These are phyloP conservation scores for Coelopa frigida DNA, from an alignment of 1,140 invertebrate genomes.

Conservation along the genomic window DNA sequence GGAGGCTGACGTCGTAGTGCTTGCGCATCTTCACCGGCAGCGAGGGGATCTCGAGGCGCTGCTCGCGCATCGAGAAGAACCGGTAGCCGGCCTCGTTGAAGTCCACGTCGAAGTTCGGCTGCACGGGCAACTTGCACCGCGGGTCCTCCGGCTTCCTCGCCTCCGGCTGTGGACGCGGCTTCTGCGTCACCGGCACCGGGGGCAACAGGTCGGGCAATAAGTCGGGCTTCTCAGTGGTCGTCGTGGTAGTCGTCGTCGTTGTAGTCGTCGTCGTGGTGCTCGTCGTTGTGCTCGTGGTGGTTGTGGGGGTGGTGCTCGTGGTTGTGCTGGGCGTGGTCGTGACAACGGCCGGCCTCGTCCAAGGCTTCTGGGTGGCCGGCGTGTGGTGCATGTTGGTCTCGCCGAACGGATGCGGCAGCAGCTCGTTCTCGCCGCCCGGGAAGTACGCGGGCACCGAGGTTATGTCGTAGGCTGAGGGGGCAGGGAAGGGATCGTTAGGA, in stretches of 20 bases:
- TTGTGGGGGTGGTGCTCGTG: slow-evolving; percentile 6
- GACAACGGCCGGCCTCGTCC: background rate
- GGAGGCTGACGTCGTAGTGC: slow-evolving; percentile 67
- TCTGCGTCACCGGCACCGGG: slow-evolving; percentile 6
- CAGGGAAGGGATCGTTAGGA: background rate
- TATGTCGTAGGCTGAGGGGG: slow-evolving; percentile 28
- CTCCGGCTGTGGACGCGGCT: slow-evolving; percentile 17
- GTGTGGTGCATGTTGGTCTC: slow-evolving; percentile 7
- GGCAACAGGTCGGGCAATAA: slow-evolving; percentile 3
- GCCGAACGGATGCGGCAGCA: slow-evolving; percentile 13
- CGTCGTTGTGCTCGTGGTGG: slow-evolving; percentile 13
- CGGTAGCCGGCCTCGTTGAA: slow-evolving; percentile 35
- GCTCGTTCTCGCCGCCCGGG: slow-evolving; percentile 27
- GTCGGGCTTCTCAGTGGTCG: slow-evolving; percentile 10
- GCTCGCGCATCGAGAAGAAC: slow-evolving; percentile 59
- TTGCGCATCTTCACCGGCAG: slow-evolving; percentile 54
- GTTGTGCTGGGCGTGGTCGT: slow-evolving; percentile 1
- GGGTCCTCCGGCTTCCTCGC: slow-evolving; percentile 29
- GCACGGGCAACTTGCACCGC: slow-evolving; percentile 48
- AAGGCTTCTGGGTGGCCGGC: background rate
- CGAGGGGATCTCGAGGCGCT: slow-evolving; percentile 63
- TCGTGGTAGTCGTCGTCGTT: slow-evolving; percentile 13
- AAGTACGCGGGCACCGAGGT: slow-evolving; percentile 24
- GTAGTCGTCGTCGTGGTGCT: slow-evolving; percentile 13
- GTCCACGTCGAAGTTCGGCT: slow-evolving; percentile 38